These are phyloP conservation scores for Drosophila lacicola DNA, from an alignment of 2,888 invertebrate species.

Conservation along the genomic window DNA sequence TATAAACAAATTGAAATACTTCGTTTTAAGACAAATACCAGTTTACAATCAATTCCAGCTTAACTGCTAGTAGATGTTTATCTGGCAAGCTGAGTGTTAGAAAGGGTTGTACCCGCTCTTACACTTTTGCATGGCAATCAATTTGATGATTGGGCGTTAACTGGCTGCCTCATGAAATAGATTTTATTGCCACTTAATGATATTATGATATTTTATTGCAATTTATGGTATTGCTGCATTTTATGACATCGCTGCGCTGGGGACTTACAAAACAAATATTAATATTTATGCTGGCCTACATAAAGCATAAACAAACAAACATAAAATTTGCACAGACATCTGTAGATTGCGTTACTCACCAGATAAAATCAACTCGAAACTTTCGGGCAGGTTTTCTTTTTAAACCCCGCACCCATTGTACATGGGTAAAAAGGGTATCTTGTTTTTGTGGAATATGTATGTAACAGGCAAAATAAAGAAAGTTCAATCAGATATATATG, in stretches of 20 bases:
- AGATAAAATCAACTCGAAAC: conserved; percentile 52
- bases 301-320: conserved; percentile 50
- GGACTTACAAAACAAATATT: conserved; percentile 63
- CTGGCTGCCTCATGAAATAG: conserved; percentile 37
- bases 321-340: conserved; percentile 53
- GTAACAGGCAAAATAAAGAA: too few relatives aligned
- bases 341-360: conserved; percentile 59
- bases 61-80: conserved; percentile 1
- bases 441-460: too few relatives aligned
- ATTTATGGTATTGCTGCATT: conserved; percentile 45
- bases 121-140: conserved; percentile 5
- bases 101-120: not conserved
- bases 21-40: not conserved
- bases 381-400: conserved; percentile 39
- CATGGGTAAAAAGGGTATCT: too few relatives aligned
- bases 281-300: conserved; percentile 74
- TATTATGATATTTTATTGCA: conserved; percentile 48
- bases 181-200: conserved; percentile 49
- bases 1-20: not conserved
- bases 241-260: conserved; percentile 38
- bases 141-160: conserved; percentile 49
- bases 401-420: too few relatives aligned
- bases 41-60: conserved; percentile 7
- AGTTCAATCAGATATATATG: too few relatives aligned
- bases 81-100: not conserved